Evolutionary conservation across 2,888 invertebrate species (phyloP).

Genomic region (Meteorus colon): DNA sequence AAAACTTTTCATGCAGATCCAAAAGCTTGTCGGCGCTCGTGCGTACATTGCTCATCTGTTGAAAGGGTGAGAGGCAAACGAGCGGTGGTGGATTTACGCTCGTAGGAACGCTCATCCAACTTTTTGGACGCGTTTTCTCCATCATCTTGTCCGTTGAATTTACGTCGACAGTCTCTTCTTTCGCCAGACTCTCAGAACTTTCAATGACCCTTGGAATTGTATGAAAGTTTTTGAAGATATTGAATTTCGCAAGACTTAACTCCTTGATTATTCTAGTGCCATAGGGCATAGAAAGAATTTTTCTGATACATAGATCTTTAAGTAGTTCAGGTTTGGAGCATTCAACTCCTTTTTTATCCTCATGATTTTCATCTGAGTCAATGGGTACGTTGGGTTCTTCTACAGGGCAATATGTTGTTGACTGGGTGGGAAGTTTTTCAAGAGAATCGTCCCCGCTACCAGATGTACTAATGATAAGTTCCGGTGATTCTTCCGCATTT

Average conservation of each 20-base stretch:
- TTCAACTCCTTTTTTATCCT: not conserved
- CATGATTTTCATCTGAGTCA: slow-evolving; percentile 21
- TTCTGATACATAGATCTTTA: slow-evolving; percentile 80
- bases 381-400: slow-evolving; percentile 58
- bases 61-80: slow-evolving; percentile 84
- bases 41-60: slow-evolving; percentile 75
- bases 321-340: slow-evolving; percentile 74
- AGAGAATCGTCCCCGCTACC: slow-evolving; percentile 70
- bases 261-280: slow-evolving; percentile 77
- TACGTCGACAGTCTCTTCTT: slow-evolving; percentile 20
- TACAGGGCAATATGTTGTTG: slow-evolving; percentile 56
- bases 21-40: slow-evolving; percentile 79
- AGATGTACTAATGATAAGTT: slow-evolving; percentile 19
- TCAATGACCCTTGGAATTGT: slow-evolving; percentile 54
- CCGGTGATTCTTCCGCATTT: slow-evolving; percentile 72
- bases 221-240: slow-evolving; percentile 59
- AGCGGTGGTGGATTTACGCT: slow-evolving; percentile 78
- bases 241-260: slow-evolving; percentile 59
- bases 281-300: slow-evolving; percentile 80
- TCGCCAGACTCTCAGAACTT: slow-evolving; percentile 33
- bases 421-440: slow-evolving; percentile 49
- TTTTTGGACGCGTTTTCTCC: slow-evolving; percentile 58
- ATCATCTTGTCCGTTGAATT: slow-evolving; percentile 42
- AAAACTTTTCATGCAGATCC: slow-evolving; percentile 82
- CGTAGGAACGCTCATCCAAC: slow-evolving; percentile 80